These are phyloP conservation scores for Cathartes aura DNA, from an alignment of 2,113 vertebrate genomes.

Conservation along the genomic window DNA sequence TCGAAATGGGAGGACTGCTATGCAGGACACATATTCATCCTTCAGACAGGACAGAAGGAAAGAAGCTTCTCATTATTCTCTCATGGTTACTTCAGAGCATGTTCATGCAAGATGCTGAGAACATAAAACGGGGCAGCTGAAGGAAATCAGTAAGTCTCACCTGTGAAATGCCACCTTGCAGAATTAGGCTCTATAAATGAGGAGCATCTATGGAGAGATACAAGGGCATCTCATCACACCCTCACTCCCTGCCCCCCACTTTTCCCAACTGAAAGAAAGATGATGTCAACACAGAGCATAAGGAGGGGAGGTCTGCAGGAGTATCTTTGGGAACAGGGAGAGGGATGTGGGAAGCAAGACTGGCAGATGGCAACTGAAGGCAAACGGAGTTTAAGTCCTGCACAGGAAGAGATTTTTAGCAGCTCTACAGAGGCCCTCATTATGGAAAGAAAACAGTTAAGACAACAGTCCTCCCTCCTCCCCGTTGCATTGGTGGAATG, in stretches of 20 bases:
- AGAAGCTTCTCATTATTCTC: background rate
- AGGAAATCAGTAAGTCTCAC: background rate
- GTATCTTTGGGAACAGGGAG: background rate
- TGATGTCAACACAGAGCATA: background rate
- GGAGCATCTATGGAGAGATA: background rate
- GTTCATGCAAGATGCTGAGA: background rate
- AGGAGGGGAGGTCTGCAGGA: background rate
- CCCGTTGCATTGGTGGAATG: conserved; percentile 1
- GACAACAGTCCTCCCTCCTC: background rate
- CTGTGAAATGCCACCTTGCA: background rate
- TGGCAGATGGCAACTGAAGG: conserved; percentile 24
- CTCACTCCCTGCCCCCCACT: background rate
- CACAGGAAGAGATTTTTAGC: background rate
- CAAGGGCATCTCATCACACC: background rate
- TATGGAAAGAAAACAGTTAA: conserved; percentile 3
- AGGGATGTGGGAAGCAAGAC: background rate
- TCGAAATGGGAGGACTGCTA: background rate
- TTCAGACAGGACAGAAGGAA: background rate
- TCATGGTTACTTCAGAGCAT: background rate
- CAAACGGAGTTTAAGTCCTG: background rate
- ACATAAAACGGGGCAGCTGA: background rate
- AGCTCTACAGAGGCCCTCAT: background rate
- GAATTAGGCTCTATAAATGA: background rate
- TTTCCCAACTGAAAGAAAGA: background rate
- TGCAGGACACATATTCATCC: background rate